A percentile compares a stretch with the other conserved stretches of the same genome.
Conservation (phyloP, 2,888 invertebrate species). For the Girardia tigrina region DNA sequence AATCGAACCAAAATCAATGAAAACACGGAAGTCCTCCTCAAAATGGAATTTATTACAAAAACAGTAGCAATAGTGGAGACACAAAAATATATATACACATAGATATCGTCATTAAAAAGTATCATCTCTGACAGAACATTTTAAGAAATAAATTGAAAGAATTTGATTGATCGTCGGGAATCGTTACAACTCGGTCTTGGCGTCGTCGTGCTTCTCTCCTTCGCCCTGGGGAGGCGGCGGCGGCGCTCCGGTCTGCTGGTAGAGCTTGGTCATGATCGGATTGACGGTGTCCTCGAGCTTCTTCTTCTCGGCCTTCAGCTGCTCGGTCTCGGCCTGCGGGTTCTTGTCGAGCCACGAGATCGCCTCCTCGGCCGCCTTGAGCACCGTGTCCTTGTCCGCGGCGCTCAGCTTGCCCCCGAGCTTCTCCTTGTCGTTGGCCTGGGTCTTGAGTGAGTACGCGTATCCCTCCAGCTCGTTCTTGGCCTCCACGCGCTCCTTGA, state of each 20-base stretch:
- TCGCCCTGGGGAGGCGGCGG: no score
- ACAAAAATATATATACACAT: no score
- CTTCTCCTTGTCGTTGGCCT: conserved; percentile 86
- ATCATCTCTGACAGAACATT: background rate
- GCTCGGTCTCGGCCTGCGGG: conserved; percentile 75
- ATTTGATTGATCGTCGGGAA: background rate
- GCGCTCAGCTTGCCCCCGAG: conserved; percentile 74
- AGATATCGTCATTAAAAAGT: no score
- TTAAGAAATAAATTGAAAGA: background rate
- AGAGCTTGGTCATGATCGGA: conserved; percentile 85
- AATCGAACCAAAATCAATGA: no score
- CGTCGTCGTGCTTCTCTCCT: background rate
- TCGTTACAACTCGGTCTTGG: background rate
- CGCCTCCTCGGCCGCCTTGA: conserved; percentile 78
- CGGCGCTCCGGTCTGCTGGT: conserved; percentile 63
- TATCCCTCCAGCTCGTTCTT: conserved; percentile 84
- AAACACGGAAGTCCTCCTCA: no score
- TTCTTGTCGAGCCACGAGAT: conserved; percentile 96
- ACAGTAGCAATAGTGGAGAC: no score
- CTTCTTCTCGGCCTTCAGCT: conserved; percentile 82
- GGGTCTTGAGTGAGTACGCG: conserved; percentile 90
- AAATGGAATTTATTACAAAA: background rate
- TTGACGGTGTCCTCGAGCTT: conserved; percentile 82
- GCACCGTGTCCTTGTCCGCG: conserved; percentile 82
- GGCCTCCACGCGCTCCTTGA: conserved; percentile 69